These are phyloP conservation scores for Zeugodacus cucurbitae DNA, from an alignment of 1,140 invertebrate species.

Conservation along the genomic window DNA sequence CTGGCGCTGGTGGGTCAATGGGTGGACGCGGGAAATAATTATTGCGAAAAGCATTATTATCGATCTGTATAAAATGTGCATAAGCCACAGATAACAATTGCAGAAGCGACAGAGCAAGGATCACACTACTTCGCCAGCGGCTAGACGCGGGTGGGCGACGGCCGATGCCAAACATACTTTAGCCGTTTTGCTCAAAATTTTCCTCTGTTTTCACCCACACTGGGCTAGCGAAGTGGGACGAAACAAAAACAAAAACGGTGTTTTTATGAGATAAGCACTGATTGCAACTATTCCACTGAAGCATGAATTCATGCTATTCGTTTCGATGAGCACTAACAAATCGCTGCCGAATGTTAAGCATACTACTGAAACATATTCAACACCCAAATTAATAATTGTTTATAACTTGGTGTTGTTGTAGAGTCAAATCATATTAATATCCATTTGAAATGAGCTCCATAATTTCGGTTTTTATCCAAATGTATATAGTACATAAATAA, in stretches of 20 bases:
- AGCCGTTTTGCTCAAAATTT: not conserved
- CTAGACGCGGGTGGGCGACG: not conserved
- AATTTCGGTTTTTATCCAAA: too few relatives aligned
- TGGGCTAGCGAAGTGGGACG: not conserved
- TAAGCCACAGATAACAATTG: too few relatives aligned
- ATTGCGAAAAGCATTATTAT: slow-evolving; percentile 59
- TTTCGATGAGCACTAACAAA: not conserved
- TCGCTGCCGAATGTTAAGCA: not conserved
- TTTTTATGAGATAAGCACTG: not conserved
- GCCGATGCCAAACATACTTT: not conserved
- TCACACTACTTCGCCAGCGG: not conserved
- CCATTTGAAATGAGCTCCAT: not conserved
- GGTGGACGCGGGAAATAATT: slow-evolving; percentile 55
- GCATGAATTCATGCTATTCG: not conserved
- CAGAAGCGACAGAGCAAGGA: not conserved
- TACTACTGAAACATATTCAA: not conserved
- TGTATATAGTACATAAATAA: too few relatives aligned
- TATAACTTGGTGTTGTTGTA: not conserved
- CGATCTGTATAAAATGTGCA: slow-evolving; percentile 60
- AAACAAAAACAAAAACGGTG: not conserved
- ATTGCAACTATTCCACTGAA: not conserved
- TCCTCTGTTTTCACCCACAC: too few relatives aligned
- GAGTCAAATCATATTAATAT: not conserved
- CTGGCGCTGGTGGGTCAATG: slow-evolving; percentile 46
- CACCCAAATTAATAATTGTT: not conserved